phyloP scores from a whole-genome alignment of 1,140 invertebrate genomes.

The Aricia agestis region DNA sequence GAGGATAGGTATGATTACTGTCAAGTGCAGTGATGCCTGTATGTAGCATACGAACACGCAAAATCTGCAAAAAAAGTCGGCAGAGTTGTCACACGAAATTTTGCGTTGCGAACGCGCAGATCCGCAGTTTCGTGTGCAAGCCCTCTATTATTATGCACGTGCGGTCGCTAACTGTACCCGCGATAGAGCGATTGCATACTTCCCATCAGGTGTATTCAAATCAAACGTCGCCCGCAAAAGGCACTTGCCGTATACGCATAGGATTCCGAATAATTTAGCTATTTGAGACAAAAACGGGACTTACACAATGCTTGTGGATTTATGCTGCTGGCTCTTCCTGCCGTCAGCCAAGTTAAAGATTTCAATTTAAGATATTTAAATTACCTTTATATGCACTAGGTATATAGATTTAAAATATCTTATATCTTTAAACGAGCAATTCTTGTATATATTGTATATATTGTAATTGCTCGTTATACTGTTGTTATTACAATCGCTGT shows the following conservation, averaged over 20 bases:
- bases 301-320: not conserved
- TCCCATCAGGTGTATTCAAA: not conserved
- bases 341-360: not conserved
- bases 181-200: not conserved
- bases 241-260: not conserved
- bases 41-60: too few species aligned
- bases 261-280: not conserved
- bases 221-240: not conserved
- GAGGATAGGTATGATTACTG: too few species aligned
- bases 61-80: too few species aligned
- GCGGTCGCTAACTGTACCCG: not conserved
- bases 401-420: too few species aligned
- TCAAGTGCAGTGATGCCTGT: too few species aligned
- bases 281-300: not conserved
- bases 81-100: too few species aligned
- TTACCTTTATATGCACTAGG: not conserved
- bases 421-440: too few species aligned
- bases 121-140: not conserved
- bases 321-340: not conserved
- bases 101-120: too few species aligned
- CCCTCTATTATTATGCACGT: not conserved
- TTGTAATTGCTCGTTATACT: too few species aligned
- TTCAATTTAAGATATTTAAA: not conserved
- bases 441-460: too few species aligned
- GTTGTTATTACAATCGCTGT: too few species aligned